Evolutionary conservation across 2,797 vertebrate genomes (phyloP).

Genomic region (Kryptopterus vitreolus): DNA sequence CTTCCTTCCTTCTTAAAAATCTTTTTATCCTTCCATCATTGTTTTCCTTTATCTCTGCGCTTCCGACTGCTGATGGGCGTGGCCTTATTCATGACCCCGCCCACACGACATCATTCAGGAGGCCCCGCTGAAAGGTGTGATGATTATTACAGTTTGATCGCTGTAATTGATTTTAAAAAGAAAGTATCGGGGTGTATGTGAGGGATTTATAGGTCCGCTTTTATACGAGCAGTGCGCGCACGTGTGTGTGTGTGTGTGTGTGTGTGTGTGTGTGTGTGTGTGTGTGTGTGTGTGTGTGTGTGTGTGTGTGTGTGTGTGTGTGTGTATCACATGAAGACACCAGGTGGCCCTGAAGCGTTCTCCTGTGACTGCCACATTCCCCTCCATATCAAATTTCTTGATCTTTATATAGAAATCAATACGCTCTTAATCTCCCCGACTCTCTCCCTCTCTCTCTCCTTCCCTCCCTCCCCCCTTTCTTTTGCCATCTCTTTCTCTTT

Average conservation of each 20-base stretch:
- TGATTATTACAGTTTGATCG: conserved; percentile 5
- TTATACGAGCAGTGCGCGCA: conserved; percentile 19
- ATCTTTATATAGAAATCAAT: conserved; percentile 80
- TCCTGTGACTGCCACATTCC: conserved; percentile 48
- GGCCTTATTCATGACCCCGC: neutral
- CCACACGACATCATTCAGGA: neutral
- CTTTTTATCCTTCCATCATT: neutral
- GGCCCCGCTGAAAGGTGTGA: neutral
- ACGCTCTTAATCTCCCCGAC: conserved; percentile 69
- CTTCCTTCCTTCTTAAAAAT: neutral
- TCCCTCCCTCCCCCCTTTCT: conserved; percentile 52
- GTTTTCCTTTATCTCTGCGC: neutral
- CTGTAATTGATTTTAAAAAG: neutral
- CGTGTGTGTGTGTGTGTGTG: conserved; percentile 25
- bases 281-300: conserved; percentile 51
- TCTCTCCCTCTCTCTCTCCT: conserved; percentile 31
- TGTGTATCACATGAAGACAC: conserved; percentile 61
- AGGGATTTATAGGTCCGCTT: conserved; percentile 14
- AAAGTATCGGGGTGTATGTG: neutral
- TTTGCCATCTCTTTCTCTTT: conserved; percentile 25
- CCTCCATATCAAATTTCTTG: conserved; percentile 68
- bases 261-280: conserved; percentile 39
- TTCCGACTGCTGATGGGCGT: neutral
- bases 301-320: conserved; percentile 23
- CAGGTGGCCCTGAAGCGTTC: conserved; percentile 51